phyloP scores from a whole-genome alignment of 2,888 invertebrate genomes.

The Zelleria hepariella region DNA sequence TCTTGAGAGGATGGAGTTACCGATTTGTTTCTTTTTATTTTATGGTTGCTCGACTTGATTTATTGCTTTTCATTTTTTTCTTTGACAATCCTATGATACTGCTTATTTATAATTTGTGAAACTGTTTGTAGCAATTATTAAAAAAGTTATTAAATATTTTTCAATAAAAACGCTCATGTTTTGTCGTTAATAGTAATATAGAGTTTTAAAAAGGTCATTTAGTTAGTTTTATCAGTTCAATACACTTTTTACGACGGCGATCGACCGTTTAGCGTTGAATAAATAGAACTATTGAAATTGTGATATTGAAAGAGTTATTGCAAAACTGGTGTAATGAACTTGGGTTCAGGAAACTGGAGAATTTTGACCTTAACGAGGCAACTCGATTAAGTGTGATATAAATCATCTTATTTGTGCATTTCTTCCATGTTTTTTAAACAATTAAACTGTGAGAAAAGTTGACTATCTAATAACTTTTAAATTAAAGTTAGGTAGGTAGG shows the following conservation, averaged over 20 bases:
- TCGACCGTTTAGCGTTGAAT: conserved; percentile 19
- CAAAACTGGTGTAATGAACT: conserved; percentile 1
- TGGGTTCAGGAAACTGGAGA: background rate
- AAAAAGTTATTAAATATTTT: background rate
- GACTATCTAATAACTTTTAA: background rate
- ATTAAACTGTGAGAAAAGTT: background rate
- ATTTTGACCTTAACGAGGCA: conserved; percentile 6
- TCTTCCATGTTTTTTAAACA: background rate
- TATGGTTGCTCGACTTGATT: background rate
- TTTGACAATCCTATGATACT: background rate
- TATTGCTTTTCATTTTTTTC: background rate
- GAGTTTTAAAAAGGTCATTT: conserved; percentile 28
- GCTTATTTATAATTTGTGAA: no score
- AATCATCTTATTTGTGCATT: background rate
- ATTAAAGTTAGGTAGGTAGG: background rate
- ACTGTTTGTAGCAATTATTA: background rate
- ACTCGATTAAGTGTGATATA: background rate
- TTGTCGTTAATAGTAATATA: conserved; percentile 15
- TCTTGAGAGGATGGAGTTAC: background rate
- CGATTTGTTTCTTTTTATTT: background rate
- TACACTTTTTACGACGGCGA: conserved; percentile 35
- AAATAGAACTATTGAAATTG: conserved; percentile 22
- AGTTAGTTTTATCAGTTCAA: conserved; percentile 38
- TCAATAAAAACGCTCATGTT: conserved; percentile 18
- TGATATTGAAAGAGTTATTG: conserved; percentile 13